These are phyloP conservation scores for Kudoa iwatai DNA, from an alignment of 30 jellyfish, hydroid and myxozoan species.

Conservation along the genomic window DNA sequence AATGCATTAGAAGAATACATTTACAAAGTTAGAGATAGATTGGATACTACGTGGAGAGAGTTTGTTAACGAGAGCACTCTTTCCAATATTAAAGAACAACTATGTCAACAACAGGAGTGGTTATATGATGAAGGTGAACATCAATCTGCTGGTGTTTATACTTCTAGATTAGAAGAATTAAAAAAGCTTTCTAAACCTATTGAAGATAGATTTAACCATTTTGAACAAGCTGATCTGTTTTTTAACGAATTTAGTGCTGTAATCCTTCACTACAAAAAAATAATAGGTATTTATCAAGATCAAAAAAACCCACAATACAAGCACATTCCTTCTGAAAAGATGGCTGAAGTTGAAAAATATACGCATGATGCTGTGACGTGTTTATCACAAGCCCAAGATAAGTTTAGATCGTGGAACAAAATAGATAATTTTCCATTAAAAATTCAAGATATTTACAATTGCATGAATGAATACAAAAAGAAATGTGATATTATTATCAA, in stretches of 20 bases:
- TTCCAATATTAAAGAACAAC: conserved; percentile 4
- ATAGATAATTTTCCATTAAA: no score
- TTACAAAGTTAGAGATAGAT: conserved; percentile 2
- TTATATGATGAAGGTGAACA: conserved; percentile 71
- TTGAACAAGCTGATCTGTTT: background rate
- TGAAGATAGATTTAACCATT: background rate
- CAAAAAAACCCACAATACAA: no score
- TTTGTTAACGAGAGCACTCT: background rate
- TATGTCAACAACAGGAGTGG: conserved; percentile 31
- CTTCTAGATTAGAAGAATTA: conserved; percentile 19
- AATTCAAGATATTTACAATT: no score
- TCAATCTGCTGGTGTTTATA: conserved; percentile 11
- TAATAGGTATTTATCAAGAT: background rate
- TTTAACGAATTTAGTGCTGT: background rate
- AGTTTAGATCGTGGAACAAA: no score
- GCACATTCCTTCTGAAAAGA: no score
- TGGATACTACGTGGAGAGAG: background rate
- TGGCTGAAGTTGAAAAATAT: no score
- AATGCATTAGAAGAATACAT: conserved; percentile 47
- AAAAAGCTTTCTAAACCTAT: conserved; percentile 4
- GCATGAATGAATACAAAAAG: no score
- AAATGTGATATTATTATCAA: no score
- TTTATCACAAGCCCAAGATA: no score
- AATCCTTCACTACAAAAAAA: background rate
- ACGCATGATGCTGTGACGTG: no score